Evolutionary conservation across 2,797 vertebrate species (phyloP).

Genomic region (Botia almorhae): DNA sequence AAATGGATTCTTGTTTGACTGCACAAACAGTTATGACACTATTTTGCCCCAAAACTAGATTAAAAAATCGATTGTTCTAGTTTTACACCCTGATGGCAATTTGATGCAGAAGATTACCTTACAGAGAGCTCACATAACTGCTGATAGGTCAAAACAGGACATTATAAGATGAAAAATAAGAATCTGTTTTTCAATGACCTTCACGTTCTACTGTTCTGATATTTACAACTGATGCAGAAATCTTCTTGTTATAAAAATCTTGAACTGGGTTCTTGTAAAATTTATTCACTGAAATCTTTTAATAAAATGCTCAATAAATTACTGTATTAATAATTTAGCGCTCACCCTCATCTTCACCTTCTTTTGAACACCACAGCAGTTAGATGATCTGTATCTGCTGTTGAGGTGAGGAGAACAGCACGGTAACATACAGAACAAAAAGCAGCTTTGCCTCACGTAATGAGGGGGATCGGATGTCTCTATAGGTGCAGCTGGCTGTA

Average conservation of each 20-base stretch:
- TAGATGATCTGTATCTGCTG: neutral
- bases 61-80: too few relatives aligned
- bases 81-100: neutral
- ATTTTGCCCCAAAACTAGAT: neutral
- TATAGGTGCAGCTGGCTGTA: neutral
- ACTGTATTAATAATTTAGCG: constrained; percentile 51
- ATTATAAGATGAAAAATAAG: constrained; percentile 30
- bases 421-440: neutral
- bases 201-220: constrained; percentile 26
- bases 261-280: constrained; percentile 57
- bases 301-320: constrained; percentile 63
- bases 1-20: neutral
- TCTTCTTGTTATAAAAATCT: constrained; percentile 46
- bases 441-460: neutral
- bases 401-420: constrained; percentile 2
- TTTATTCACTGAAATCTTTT: constrained; percentile 55
- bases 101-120: constrained; percentile 38
- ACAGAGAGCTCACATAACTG: neutral
- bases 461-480: neutral
- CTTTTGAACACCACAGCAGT: neutral
- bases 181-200: constrained; percentile 40
- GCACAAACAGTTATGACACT: neutral
- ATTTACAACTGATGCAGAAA: constrained; percentile 5
- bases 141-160: constrained; percentile 34
- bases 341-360: constrained; percentile 18